Conservation (phyloP, 1,140 invertebrate species). For the Helicoverpa armigera region DNA sequence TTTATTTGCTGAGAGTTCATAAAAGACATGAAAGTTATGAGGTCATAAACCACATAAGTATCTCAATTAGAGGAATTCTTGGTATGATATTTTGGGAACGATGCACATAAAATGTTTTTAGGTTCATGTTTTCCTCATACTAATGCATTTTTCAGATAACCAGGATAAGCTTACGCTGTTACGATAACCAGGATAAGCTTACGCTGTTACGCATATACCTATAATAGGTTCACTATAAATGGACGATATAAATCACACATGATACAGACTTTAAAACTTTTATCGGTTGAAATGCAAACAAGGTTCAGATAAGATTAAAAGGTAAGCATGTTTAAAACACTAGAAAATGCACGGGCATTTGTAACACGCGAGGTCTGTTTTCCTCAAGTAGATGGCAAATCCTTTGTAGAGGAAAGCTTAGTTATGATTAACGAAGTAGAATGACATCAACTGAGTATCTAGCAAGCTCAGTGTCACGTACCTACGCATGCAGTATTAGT, state of each 20-base stretch:
- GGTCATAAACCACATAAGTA: neutral
- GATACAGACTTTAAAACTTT: neutral
- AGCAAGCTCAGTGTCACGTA: no score
- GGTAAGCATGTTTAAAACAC: neutral
- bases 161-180: neutral
- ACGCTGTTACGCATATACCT: no score
- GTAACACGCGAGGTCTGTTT: no score
- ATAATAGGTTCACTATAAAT: neutral
- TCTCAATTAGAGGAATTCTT: neutral
- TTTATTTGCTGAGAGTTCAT: neutral
- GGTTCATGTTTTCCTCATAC: neutral
- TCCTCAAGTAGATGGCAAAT: no score
- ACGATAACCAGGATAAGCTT: neutral
- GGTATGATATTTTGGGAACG: neutral
- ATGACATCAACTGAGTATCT: no score
- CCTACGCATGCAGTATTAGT: no score
- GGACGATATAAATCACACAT: constrained; percentile 6
- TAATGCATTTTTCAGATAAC: neutral
- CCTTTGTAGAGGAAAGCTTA: no score
- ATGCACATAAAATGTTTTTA: neutral
- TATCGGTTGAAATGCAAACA: constrained; percentile 28
- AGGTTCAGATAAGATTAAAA: constrained; percentile 21
- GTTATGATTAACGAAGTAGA: no score
- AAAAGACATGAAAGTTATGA: no score
- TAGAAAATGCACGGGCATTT: neutral